Evolutionary conservation across 2,113 vertebrate species (phyloP).

Genomic region (Coptodon bakossiorum): DNA sequence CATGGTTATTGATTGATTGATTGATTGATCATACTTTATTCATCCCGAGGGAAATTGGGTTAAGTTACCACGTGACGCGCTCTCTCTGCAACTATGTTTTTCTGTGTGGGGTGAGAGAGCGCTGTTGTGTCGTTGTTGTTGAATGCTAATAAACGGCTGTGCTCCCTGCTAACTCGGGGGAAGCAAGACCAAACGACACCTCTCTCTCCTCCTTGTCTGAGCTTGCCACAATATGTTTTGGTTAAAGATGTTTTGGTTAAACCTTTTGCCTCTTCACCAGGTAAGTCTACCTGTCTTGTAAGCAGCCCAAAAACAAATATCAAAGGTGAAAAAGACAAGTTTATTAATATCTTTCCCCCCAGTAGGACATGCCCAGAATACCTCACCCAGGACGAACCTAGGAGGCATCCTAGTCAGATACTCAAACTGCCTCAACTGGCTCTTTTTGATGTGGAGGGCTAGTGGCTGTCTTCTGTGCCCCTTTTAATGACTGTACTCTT

Average conservation of each 20-base stretch:
- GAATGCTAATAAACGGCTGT: background rate
- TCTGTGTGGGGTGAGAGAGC: background rate
- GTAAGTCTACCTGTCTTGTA: background rate
- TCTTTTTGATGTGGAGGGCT: background rate
- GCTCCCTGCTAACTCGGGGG: accelerated
- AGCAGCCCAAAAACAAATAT: background rate
- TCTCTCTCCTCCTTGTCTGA: background rate
- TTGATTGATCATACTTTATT: too few species aligned
- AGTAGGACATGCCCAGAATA: background rate
- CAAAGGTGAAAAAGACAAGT: background rate
- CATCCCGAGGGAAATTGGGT: too few species aligned
- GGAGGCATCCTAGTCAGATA: background rate
- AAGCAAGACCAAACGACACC: background rate
- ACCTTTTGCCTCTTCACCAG: background rate
- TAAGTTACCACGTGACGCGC: background rate
- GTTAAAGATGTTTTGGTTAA: background rate
- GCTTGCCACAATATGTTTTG: background rate
- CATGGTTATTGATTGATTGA: too few species aligned
- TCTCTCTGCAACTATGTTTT: accelerated
- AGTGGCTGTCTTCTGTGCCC: background rate
- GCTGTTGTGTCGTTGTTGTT: background rate
- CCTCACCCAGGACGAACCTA: background rate
- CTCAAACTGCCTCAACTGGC: background rate
- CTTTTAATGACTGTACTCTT: background rate
- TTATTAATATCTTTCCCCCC: background rate